Base-by-base conservation (phyloP, 2,797 vertebrate genomes). In the Siniperca obscura region DNA sequence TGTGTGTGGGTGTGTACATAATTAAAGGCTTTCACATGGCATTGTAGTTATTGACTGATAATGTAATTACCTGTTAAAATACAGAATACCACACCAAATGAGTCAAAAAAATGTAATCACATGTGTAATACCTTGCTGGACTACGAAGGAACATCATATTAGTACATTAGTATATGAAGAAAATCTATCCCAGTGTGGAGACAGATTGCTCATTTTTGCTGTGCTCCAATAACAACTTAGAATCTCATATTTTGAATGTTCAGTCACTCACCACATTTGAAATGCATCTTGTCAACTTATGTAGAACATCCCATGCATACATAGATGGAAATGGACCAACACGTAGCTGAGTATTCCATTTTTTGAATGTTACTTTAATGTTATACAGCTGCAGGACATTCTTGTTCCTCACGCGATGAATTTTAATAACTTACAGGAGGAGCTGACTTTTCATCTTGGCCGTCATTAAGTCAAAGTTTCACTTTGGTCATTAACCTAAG, bases 1-100 rank as follows among this genome's bases (percentile, higher is more conserved):
- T 81, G 19, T 70, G 40, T 78, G 78, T 70, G 61, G n/a, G 55
- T 72, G 56, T 78, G 38, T 21, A 7, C 40, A 38, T 53, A 52
- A 69, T 25, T 76, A 6, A 17, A 19, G 19, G 36, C 30, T 52
- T 38, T 40, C 44, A 56, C 34, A 52, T 76, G 27, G 17, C 21
- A 68, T 17, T 72, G 42, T 40, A 34, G 59, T 56, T 55, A 57
- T 44, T 70, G 19, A 65, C 40, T 68, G 57, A 62, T 61, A 3
- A n/a, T 53, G 27, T 34, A 34, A 36, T 76, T 25, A 53, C 46
- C 9, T 71, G 13, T 70, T 21, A 64, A 70, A 64, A 50, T 70
- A 42, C 10, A 57, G 44, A 82, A 72, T 66, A 14, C 27, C 22
- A 25, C n/a, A 44, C 19, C 50, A 14, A 72, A 40, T 66, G 14